Base-by-base conservation (phyloP, 2,888 invertebrate species). In the Drosophila multiciliata region DNA sequence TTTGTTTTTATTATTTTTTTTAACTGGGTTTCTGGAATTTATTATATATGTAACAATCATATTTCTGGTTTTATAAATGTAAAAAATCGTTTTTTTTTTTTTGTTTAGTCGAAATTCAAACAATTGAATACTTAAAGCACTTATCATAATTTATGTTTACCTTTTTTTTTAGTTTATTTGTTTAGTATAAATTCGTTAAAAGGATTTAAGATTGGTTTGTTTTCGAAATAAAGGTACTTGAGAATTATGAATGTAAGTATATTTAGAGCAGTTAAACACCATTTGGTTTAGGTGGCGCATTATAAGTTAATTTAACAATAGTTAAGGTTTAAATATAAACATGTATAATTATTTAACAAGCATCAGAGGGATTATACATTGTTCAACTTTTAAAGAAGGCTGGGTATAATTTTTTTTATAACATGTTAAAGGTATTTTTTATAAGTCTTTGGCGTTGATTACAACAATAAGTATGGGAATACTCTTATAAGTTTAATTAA, bases 121-220 rank as follows among this genome's bases (percentile, higher is more conserved):
- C 82, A 87, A 89, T 87, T 73, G 75, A 81, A 78, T 87, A 82
- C 78, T 82, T 87, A 85, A 87, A 85, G 87, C 87, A 89, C 88
- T 85, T 83, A 85, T 72, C 20, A 67, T 74, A 80, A 77, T 68
- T 60, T 50, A 26, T 45, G 38, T 53, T 60, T 74, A 38, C 55
- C 29, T 54, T 63, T 62, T 15, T 62, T 15, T 49, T 68, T 75
- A 50, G 54, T 67, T 77, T 64, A 36, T 54, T 73, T 73, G 42
- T 75, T 78, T 60, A 78, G 75, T 75, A 74, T 81, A 89, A 89
- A 87, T 87, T 87, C 89, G 87, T 89, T 89, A 81, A 87, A 89
- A 87, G 84, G 81, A 83, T 73, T 70, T 71, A 80, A 87, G 73
- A 72, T 83, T 75, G 75, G 80, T 83, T 69, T 49, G 40, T 64